Evolutionary conservation across 2,797 vertebrate genomes (phyloP).

Genomic region (Megaceryle alcyon): DNA sequence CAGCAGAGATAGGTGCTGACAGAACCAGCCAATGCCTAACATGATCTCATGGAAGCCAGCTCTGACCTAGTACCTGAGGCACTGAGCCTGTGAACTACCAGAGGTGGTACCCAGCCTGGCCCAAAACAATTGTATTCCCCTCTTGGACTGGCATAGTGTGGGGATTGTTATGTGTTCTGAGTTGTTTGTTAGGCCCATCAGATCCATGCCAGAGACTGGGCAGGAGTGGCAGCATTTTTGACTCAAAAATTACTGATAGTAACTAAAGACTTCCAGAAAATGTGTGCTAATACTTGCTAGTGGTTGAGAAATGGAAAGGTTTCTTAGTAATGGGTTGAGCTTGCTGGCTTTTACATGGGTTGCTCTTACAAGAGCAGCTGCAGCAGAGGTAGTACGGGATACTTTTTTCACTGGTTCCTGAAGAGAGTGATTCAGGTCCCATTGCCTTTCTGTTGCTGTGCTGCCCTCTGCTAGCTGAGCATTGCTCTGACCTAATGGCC

Average conservation of each 20-base stretch:
- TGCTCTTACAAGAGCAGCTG: not conserved
- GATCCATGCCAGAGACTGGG: not conserved
- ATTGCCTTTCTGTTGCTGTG: not conserved
- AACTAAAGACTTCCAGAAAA: not conserved
- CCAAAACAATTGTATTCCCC: not conserved
- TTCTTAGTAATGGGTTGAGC: not conserved
- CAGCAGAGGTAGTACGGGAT: not conserved
- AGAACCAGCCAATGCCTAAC: not conserved
- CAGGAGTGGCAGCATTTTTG: not conserved
- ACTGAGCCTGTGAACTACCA: not conserved
- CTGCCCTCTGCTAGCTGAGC: not conserved
- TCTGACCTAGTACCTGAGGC: not conserved
- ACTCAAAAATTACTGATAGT: not conserved
- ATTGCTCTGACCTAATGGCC: not conserved
- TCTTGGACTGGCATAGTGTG: not conserved
- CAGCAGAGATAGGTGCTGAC: not conserved
- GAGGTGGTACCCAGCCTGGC: not conserved
- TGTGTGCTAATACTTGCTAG: not conserved
- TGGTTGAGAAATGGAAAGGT: not conserved
- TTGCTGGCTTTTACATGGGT: not conserved
- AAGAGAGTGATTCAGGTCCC: not conserved
- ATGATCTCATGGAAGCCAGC: fast-evolving
- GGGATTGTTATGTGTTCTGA: not conserved
- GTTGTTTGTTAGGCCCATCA: not conserved
- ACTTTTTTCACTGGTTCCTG: not conserved